phyloP scores from a whole-genome alignment of 1,140 invertebrate species.

The Cherax destructor region DNA sequence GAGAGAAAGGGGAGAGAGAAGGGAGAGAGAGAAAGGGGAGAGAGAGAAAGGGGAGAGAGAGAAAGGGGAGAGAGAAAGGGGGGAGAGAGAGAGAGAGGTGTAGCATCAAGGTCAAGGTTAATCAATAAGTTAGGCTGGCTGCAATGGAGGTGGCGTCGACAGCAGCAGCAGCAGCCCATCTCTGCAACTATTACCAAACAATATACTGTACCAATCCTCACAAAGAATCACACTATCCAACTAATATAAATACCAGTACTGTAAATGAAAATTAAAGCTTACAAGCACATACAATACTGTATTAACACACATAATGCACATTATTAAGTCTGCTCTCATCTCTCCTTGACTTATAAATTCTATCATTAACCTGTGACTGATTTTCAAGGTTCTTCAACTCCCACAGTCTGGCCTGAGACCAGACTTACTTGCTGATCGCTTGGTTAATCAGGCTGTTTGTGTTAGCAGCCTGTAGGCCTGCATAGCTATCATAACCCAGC shows the following conservation, averaged over 20 bases:
- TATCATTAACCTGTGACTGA: too few species aligned
- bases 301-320: not conserved
- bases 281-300: not conserved
- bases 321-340: too few species aligned
- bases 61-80: not conserved
- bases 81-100: slow-evolving; percentile 7
- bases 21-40: not conserved
- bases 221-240: too few species aligned
- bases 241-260: too few species aligned
- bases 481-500: too few species aligned
- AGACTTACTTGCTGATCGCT: too few species aligned
- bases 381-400: too few species aligned
- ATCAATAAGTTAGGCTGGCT: slow-evolving; percentile 40
- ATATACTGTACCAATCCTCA: not conserved
- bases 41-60: not conserved
- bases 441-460: too few species aligned
- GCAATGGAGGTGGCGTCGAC: not conserved
- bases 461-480: too few species aligned
- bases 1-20: not conserved
- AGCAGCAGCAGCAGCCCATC: slow-evolving; percentile 14
- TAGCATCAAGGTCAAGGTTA: slow-evolving; percentile 36
- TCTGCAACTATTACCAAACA: not conserved
- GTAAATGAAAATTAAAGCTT: too few species aligned
- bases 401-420: too few species aligned
- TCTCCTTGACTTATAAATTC: too few species aligned